Evolutionary conservation across 2,888 invertebrate species (phyloP).

Genomic region (Drosophila demipolita): DNA sequence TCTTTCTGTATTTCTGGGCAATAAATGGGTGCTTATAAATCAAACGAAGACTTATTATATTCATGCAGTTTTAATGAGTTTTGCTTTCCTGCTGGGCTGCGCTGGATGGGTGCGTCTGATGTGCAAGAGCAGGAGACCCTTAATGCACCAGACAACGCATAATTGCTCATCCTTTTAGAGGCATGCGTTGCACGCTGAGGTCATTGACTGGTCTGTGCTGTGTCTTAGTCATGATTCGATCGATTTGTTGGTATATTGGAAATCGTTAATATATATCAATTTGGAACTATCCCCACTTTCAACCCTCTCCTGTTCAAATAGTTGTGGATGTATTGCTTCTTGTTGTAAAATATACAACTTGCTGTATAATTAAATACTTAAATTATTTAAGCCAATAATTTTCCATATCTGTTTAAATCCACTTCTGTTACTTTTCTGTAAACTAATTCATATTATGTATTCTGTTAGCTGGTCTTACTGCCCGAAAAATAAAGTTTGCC

Average conservation of each 20-base stretch:
- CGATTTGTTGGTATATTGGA: not conserved
- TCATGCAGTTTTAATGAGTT: constrained; percentile 81
- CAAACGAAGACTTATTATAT: constrained; percentile 77
- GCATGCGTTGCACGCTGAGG: constrained; percentile 41
- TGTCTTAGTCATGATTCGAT: not conserved
- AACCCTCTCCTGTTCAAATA: not conserved
- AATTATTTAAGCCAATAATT: not conserved
- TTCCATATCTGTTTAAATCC: not conserved
- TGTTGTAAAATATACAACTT: not conserved
- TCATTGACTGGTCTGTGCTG: constrained; percentile 53
- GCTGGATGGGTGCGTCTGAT: constrained; percentile 5
- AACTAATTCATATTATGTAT: not conserved
- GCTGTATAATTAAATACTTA: not conserved
- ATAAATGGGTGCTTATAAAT: constrained; percentile 76
- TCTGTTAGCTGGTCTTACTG: not conserved
- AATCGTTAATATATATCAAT: not conserved
- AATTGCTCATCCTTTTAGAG: constrained; percentile 69
- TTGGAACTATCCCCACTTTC: not conserved
- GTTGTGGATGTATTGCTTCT: not conserved
- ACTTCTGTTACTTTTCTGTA: not conserved
- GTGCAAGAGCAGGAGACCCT: constrained; percentile 9
- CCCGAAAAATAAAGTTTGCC: constrained; percentile 15
- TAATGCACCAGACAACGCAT: constrained; percentile 65
- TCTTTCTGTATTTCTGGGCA: constrained; percentile 21
- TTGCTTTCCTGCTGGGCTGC: constrained; percentile 40